A percentile compares a stretch with the other conserved stretches of the same genome.
Evolutionary conservation across 23 tunicate species (phyloP).

Genomic region (Ascidia mentula): DNA sequence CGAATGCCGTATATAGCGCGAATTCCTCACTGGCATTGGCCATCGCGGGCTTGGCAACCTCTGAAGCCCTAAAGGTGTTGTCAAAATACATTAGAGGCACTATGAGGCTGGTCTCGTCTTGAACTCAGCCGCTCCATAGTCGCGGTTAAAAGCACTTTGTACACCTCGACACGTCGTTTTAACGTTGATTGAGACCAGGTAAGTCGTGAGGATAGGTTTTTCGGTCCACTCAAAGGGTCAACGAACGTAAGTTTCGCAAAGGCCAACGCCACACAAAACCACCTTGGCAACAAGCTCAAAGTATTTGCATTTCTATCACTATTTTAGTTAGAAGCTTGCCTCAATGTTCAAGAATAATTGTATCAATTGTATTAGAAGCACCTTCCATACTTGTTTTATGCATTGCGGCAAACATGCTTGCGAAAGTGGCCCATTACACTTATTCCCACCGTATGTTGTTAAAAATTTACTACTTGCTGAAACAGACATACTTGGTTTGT

Average conservation of each 20-base stretch:
- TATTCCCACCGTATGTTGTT: too few relatives aligned
- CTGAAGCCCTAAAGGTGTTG: background rate
- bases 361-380: too few relatives aligned
- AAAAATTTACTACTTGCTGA: too few relatives aligned
- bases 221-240: background rate
- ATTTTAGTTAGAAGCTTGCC: too few relatives aligned
- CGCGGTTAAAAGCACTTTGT: background rate
- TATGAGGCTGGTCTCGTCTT: background rate
- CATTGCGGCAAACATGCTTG: too few relatives aligned
- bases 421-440: too few relatives aligned
- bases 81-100: slow-evolving; percentile 5
- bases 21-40: background rate
- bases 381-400: too few relatives aligned
- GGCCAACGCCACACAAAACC: too few relatives aligned
- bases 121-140: background rate
- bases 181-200: background rate
- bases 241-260: background rate
- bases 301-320: too few relatives aligned
- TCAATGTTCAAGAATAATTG: too few relatives aligned
- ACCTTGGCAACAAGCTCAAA: too few relatives aligned
- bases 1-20: slow-evolving; percentile 8
- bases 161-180: background rate
- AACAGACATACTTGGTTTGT: too few relatives aligned
- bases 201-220: background rate
- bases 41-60: background rate